Evolutionary conservation across 2,113 vertebrate genomes (phyloP), one percentile per base, ranked within the genome.

Genomic region (Amazona guildingii): DNA sequence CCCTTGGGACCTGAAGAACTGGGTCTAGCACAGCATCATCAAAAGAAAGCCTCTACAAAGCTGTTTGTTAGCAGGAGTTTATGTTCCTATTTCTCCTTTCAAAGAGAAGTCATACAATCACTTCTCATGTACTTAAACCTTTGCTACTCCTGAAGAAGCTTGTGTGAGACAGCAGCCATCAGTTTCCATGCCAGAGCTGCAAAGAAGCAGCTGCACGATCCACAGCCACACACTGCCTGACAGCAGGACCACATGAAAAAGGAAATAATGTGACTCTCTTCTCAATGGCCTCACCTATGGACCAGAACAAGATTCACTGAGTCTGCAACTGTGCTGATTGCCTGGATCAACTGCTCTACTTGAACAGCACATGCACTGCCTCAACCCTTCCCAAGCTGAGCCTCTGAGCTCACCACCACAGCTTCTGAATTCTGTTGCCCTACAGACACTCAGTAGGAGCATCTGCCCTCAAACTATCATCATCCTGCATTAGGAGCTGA

Each of bases 281-380:
- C 73, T 64, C 63, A 86, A 29, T 4, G 3, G 83, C 46, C 44
- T 69, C 74, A 55, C 74, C 94, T 74, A 70, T 0, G 7, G 67
- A 51, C n/a, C 46, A 91, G 77, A 86, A 67, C 12, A 64, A 89
- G 77, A 89, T 21, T 78, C 37, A 78, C 39, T 1, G 6, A 78
- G 61, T 35, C 68, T 48, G 48, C 55, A 70, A 64, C 27, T 67
- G 48, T 3, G 5, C 2, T 80, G 72, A 83, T 18, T 46, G 59
- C 39, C 64, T 43, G 37, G 28, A 75, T 63, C 48, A 80, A 61
- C 23, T 51, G 68, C 24, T 83, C 68, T 46, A 13, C n/a, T 44
- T 14, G 17, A 80, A n/a, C 9, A 77, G 51, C 21, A 69, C 4
- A 8, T 0, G 0, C 6, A 9, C 9, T 69, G 41, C 75, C 64